A percentile compares a stretch with the other conserved stretches of the same genome.
Evolutionary conservation across 2,888 invertebrate genomes (phyloP).

Genomic region (Bembecia ichneumoniformis): DNA sequence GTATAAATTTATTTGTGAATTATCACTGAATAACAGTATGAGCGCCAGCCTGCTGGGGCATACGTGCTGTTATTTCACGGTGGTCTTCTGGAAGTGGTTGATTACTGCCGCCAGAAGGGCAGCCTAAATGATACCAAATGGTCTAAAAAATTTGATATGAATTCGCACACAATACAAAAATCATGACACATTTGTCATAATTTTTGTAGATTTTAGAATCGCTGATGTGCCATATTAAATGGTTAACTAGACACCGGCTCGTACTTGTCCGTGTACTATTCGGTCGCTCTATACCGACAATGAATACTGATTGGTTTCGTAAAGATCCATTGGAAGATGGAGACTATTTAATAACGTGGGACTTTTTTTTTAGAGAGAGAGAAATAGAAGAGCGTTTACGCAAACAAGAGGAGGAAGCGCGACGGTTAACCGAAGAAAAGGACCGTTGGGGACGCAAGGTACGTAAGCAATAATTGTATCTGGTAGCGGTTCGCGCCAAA

Average conservation of each 20-base stretch:
- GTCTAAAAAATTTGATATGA: too few species aligned
- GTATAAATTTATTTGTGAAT: too few species aligned
- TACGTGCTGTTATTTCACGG: too few species aligned
- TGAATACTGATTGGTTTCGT: too few species aligned
- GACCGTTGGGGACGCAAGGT: conserved; percentile 61
- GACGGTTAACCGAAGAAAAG: conserved; percentile 49
- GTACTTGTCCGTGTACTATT: conserved; percentile 21
- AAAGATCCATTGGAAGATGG: not conserved
- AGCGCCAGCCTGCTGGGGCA: too few species aligned
- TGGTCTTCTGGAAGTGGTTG: too few species aligned
- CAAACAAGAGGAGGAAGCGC: conserved; percentile 68
- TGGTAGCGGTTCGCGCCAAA: too few species aligned
- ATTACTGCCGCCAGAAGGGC: too few species aligned
- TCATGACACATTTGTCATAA: conserved; percentile 21
- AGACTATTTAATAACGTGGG: not conserved
- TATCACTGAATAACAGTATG: too few species aligned
- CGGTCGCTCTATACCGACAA: conserved; percentile 59
- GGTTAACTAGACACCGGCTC: conserved; percentile 52
- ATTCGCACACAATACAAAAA: conserved; percentile 34
- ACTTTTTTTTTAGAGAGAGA: conserved; percentile 70
- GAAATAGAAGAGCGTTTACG: conserved; percentile 92
- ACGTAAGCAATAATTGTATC: not conserved
- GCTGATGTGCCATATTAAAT: conserved; percentile 36
- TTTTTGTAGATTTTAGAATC: conserved; percentile 19
- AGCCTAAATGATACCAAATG: too few species aligned